A percentile compares a stretch with the other conserved stretches of the same genome.
phyloP scores from a whole-genome alignment of 1,140 invertebrate genomes.

The Lerema accius region DNA sequence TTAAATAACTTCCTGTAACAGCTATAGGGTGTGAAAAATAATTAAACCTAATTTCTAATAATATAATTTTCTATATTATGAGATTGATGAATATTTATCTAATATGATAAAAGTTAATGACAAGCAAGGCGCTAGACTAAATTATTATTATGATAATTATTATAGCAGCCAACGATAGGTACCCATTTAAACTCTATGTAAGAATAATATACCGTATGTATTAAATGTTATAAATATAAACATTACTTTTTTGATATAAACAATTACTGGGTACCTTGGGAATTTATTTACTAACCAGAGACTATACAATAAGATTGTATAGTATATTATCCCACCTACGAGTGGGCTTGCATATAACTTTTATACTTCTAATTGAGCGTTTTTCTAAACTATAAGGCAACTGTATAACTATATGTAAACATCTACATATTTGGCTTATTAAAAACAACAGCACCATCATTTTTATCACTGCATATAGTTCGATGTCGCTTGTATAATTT shows the following conservation, averaged over 20 bases:
- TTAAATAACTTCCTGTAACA: conserved; percentile 47
- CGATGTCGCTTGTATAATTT: conserved; percentile 48
- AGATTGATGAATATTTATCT: conserved; percentile 14
- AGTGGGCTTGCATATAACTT: background rate
- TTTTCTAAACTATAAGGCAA: conserved; percentile 53
- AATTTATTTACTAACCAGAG: too few relatives aligned
- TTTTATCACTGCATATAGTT: conserved; percentile 62
- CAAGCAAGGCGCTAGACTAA: background rate
- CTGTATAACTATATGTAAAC: conserved; percentile 47
- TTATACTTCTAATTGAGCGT: conserved; percentile 65
- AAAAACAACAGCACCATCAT: conserved; percentile 62
- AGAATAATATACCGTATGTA: too few relatives aligned
- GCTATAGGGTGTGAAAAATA: conserved; percentile 44
- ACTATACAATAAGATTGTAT: too few relatives aligned
- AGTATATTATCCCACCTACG: too few relatives aligned
- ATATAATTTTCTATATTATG: conserved; percentile 9
- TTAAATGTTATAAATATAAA: too few relatives aligned
- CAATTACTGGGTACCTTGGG: too few relatives aligned
- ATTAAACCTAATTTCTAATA: conserved; percentile 7
- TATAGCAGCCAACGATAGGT: background rate
- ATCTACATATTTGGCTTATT: conserved; percentile 71
- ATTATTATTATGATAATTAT: background rate
- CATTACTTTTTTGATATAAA: too few relatives aligned
- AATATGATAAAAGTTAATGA: conserved; percentile 1
- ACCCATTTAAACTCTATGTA: too few relatives aligned